phyloP scores from a whole-genome alignment of 2,797 vertebrate species.

The Melanogrammus aeglefinus region DNA sequence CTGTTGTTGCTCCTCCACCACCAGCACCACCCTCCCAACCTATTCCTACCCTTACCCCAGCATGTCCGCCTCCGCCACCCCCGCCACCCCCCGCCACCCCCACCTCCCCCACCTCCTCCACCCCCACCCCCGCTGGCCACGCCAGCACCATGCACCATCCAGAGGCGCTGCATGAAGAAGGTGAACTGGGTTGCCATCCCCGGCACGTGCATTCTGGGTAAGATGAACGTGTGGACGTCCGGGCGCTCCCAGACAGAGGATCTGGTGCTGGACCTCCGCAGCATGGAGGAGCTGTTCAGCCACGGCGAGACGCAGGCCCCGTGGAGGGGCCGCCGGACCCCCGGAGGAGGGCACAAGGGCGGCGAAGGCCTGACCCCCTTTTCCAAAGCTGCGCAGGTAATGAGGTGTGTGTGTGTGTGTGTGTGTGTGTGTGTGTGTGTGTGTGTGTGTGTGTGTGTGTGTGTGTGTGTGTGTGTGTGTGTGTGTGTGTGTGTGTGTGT shows the following conservation, averaged over 20 bases:
- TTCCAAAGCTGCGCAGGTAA: slow-evolving; percentile 53
- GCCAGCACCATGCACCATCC: slow-evolving; percentile 40
- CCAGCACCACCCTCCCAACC: slow-evolving; percentile 14
- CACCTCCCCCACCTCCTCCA: slow-evolving; percentile 29
- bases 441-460: no score
- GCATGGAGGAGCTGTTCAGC: slow-evolving; percentile 82
- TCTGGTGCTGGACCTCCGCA: slow-evolving; percentile 70
- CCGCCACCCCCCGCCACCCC: slow-evolving; percentile 25
- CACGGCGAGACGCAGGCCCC: slow-evolving; percentile 57
- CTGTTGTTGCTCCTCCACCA: slow-evolving; percentile 13
- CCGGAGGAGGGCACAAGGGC: slow-evolving; percentile 34
- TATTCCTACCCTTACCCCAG: neutral
- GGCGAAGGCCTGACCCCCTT: slow-evolving; percentile 42
- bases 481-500: no score
- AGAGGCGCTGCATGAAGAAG: slow-evolving; percentile 76
- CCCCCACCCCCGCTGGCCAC: slow-evolving; percentile 17
- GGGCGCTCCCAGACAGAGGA: slow-evolving; percentile 61
- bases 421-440: slow-evolving; percentile 9
- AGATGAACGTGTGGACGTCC: slow-evolving; percentile 76
- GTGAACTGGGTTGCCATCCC: slow-evolving; percentile 83
- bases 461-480: no score
- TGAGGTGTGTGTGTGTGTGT: slow-evolving; percentile 11
- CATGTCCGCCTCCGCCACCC: neutral
- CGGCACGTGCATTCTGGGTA: slow-evolving; percentile 73
- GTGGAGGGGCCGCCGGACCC: neutral